Evolutionary conservation across 2,797 vertebrate species (phyloP).

Genomic region (Leucoraja ocellata): DNA sequence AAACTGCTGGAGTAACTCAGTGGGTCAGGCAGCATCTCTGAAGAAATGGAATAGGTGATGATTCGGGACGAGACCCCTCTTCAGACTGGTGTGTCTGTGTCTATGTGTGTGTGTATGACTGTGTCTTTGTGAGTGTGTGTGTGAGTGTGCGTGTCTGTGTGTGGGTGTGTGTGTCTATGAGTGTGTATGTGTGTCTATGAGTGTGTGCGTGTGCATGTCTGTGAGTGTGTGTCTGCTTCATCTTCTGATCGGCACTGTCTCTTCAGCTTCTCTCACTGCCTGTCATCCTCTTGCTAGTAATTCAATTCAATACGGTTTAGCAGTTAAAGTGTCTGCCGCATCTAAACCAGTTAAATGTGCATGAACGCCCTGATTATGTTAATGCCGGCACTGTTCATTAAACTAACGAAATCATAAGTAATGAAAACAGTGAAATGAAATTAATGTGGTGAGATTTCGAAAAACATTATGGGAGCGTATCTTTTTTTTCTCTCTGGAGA

Average conservation of each 20-base stretch:
- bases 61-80: too few relatives aligned
- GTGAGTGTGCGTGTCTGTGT: too few relatives aligned
- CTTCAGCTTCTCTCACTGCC: background rate
- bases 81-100: too few relatives aligned
- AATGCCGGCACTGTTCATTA: background rate
- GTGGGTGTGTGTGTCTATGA: too few relatives aligned
- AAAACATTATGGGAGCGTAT: background rate
- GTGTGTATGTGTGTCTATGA: too few relatives aligned
- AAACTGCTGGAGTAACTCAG: too few relatives aligned
- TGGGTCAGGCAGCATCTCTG: too few relatives aligned
- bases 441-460: slow-evolving; percentile 14
- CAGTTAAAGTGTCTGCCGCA: background rate
- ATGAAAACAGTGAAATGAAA: slow-evolving; percentile 3
- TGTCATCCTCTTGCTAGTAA: background rate
- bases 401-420: slow-evolving; percentile 12
- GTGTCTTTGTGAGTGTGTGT: too few relatives aligned
- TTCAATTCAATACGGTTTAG: background rate
- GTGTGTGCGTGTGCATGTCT: too few relatives aligned
- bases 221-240: too few relatives aligned
- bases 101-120: too few relatives aligned
- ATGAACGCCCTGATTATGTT: slow-evolving; percentile 25
- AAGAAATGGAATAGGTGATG: too few relatives aligned
- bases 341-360: slow-evolving; percentile 31
- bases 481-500: background rate
- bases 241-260: background rate